These are phyloP conservation scores for Pollenia angustigena DNA, from an alignment of 2,888 invertebrate genomes.

Conservation along the genomic window DNA sequence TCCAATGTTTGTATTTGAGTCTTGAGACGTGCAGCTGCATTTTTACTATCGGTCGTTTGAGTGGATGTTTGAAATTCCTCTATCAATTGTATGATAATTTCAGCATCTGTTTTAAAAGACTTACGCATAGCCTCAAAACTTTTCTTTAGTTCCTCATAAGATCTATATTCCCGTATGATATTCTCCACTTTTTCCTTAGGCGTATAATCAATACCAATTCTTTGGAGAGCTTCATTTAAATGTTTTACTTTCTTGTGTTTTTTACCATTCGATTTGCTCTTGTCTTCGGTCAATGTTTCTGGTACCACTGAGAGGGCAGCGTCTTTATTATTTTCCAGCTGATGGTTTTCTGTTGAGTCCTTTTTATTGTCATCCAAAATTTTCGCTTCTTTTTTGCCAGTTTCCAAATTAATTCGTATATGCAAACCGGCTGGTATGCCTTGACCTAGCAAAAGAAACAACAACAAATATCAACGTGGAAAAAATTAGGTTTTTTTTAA, in stretches of 20 bases:
- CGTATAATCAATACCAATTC: constrained; percentile 80
- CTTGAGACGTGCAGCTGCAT: constrained; percentile 54
- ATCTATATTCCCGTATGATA: constrained; percentile 85
- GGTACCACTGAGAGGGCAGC: constrained; percentile 73
- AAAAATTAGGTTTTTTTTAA: neutral
- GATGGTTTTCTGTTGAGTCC: constrained; percentile 76
- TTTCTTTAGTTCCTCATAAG: constrained; percentile 88
- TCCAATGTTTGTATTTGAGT: constrained; percentile 83
- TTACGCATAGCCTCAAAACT: constrained; percentile 87
- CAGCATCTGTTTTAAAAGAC: constrained; percentile 88
- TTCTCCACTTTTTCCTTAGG: constrained; percentile 78
- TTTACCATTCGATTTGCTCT: constrained; percentile 18
- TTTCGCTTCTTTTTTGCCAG: constrained; percentile 90
- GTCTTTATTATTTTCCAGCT: constrained; percentile 10
- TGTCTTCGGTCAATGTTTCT: constrained; percentile 59
- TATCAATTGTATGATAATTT: constrained; percentile 86
- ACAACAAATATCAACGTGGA: neutral
- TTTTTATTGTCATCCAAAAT: constrained; percentile 86
- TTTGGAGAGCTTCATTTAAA: constrained; percentile 81
- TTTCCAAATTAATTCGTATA: constrained; percentile 90
- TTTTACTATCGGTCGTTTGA: constrained; percentile 75
- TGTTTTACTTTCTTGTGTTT: constrained; percentile 60
- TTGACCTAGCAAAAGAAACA: constrained; percentile 85
- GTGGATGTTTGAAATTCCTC: constrained; percentile 83
- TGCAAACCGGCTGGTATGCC: constrained; percentile 90